Percentiles rank a stretch among this genome's conserved stretches.
phyloP scores from a whole-genome alignment of 2,113 vertebrate species.

The Toxostoma redivivum region DNA sequence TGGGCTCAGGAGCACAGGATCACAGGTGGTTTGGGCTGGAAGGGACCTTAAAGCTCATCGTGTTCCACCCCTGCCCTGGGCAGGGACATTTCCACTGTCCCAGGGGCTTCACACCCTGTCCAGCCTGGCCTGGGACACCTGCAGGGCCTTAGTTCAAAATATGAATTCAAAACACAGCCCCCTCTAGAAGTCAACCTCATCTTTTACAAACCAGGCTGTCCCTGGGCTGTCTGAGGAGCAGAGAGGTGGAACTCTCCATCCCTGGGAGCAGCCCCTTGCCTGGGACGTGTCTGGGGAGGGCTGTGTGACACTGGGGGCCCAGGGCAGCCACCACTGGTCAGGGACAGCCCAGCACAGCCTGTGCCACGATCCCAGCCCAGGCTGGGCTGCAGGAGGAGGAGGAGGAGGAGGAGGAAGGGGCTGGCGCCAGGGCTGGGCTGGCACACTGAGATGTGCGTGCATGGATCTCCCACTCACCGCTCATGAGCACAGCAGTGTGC shows the following conservation, averaged over 20 bases:
- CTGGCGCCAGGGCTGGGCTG: neutral
- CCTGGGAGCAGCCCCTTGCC: neutral
- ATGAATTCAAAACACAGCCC: neutral
- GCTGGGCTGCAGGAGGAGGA: neutral
- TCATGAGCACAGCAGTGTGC: neutral
- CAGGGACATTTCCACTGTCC: neutral
- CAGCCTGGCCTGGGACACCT: accelerated
- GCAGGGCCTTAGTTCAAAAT: neutral
- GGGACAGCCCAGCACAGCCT: neutral
- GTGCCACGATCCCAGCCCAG: accelerated
- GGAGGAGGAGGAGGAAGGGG: neutral
- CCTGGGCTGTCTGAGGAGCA: neutral
- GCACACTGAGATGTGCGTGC: neutral
- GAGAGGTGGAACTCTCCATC: no score
- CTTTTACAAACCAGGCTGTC: neutral
- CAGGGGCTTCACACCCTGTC: accelerated
- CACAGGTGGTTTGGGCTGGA: neutral
- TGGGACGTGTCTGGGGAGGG: accelerated
- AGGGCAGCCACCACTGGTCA: neutral
- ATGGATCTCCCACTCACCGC: neutral
- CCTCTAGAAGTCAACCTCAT: neutral
- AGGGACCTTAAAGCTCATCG: accelerated
- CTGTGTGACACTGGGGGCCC: no score
- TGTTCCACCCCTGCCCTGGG: neutral
- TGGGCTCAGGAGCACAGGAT: neutral